These are phyloP conservation scores for Drosophila neocordata DNA, from an alignment of 1,140 invertebrate genomes.

Conservation along the genomic window DNA sequence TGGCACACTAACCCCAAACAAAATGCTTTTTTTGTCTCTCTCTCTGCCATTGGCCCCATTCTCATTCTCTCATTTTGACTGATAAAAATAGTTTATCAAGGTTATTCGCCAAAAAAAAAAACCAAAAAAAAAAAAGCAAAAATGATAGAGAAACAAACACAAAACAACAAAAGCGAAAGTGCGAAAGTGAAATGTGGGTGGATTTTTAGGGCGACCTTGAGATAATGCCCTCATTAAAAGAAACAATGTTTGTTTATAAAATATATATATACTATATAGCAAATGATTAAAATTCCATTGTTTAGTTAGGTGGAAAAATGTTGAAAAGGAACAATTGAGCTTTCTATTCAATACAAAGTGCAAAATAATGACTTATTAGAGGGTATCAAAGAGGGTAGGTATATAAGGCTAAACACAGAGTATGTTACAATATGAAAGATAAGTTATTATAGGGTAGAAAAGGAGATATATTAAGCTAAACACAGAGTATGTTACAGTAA, in stretches of 20 bases:
- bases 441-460: too few species aligned
- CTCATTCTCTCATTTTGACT: slow-evolving; percentile 47
- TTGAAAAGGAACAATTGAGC: slow-evolving; percentile 5
- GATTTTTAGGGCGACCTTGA: slow-evolving; percentile 59
- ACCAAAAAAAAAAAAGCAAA: slow-evolving; percentile 33
- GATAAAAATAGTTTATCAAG: slow-evolving; percentile 81
- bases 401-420: not conserved
- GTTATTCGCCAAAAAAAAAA: slow-evolving; percentile 60
- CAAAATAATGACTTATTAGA: not conserved
- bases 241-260: slow-evolving; percentile 55
- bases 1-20: slow-evolving; percentile 79
- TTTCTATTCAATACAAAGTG: slow-evolving; percentile 1
- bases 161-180: slow-evolving; percentile 34
- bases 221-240: slow-evolving; percentile 71
- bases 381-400: not conserved
- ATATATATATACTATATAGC: not conserved
- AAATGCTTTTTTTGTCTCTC: slow-evolving; percentile 31
- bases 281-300: slow-evolving; percentile 8
- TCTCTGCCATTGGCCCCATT: slow-evolving; percentile 73
- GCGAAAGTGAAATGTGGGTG: slow-evolving; percentile 39
- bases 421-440: too few species aligned
- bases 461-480: too few species aligned
- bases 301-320: slow-evolving; percentile 10
- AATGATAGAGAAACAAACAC: slow-evolving; percentile 25
- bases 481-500: too few species aligned